Conservation (phyloP, 2,888 invertebrate genomes). For the Poecilus cupreus region DNA sequence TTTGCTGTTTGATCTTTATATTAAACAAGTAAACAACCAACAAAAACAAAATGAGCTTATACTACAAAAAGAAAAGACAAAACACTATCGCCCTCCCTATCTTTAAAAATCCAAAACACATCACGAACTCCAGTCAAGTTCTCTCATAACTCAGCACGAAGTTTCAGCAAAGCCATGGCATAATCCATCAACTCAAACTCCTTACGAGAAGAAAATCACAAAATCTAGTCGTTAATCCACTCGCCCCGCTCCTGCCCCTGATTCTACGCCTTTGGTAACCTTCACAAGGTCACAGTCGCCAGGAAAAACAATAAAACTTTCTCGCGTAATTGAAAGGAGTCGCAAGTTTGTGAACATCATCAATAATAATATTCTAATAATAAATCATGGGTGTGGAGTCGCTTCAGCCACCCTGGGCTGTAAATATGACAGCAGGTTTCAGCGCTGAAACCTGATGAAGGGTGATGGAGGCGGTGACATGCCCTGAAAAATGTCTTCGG, state of each 20-base stretch:
- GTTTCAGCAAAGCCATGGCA: background rate
- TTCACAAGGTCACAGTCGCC: background rate
- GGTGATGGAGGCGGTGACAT: background rate
- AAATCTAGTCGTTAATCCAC: conserved; percentile 16
- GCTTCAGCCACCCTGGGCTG: background rate
- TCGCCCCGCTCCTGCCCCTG: background rate
- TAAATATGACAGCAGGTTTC: conserved; percentile 6
- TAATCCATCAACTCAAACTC: conserved; percentile 1
- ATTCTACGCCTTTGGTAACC: background rate
- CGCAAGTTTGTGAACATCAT: conserved; percentile 13
- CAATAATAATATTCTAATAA: conserved; percentile 48
- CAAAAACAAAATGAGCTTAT: background rate
- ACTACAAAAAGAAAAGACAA: background rate
- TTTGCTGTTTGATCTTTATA: too few relatives aligned
- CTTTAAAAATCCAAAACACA: background rate
- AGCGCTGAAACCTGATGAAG: conserved; percentile 10
- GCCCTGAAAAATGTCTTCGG: background rate
- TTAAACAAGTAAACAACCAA: too few relatives aligned
- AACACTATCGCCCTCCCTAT: background rate
- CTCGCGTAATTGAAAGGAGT: conserved; percentile 13
- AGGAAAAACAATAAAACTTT: conserved; percentile 40
- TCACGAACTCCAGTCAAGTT: background rate
- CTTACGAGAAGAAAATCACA: background rate
- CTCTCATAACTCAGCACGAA: background rate
- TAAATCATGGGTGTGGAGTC: conserved; percentile 14